Percentiles rank a stretch among this genome's conserved stretches.
phyloP scores from a whole-genome alignment of 2,113 vertebrate species.

The Ictalurus punctatus region DNA sequence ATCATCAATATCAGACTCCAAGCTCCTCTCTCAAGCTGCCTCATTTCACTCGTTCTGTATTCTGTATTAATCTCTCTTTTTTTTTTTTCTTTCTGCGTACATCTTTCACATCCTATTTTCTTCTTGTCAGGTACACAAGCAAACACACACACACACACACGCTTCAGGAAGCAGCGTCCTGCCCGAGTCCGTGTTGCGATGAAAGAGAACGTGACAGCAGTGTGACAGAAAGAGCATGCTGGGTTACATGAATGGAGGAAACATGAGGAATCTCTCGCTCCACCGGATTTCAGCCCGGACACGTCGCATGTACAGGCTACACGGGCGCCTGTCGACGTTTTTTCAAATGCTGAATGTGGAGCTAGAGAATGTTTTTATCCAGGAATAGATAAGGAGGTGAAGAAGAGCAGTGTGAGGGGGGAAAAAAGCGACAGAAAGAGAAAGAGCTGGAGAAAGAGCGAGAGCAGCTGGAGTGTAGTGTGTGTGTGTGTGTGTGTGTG shows the following conservation, averaged over 20 bases:
- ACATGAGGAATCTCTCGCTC: slow-evolving; percentile 5
- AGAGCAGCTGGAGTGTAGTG: slow-evolving; percentile 21
- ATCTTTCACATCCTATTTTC: background rate
- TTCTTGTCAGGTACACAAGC: slow-evolving; percentile 31
- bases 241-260: slow-evolving; percentile 11
- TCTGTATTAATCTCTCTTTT: no score
- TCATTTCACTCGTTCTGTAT: background rate
- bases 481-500: background rate
- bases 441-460: background rate
- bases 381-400: background rate
- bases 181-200: slow-evolving; percentile 24
- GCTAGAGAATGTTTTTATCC: background rate
- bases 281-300: background rate
- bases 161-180: background rate
- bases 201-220: slow-evolving; percentile 32
- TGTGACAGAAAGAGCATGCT: slow-evolving; percentile 25
- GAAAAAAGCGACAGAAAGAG: background rate
- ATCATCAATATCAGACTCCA: background rate
- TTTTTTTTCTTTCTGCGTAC: background rate
- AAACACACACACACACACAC: slow-evolving; percentile 25
- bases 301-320: background rate
- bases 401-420: background rate
- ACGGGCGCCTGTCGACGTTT: background rate
- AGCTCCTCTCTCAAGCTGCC: background rate
- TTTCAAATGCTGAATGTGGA: background rate